Conservation (phyloP, 2,888 invertebrate genomes). For the Morpho deidamia region DNA sequence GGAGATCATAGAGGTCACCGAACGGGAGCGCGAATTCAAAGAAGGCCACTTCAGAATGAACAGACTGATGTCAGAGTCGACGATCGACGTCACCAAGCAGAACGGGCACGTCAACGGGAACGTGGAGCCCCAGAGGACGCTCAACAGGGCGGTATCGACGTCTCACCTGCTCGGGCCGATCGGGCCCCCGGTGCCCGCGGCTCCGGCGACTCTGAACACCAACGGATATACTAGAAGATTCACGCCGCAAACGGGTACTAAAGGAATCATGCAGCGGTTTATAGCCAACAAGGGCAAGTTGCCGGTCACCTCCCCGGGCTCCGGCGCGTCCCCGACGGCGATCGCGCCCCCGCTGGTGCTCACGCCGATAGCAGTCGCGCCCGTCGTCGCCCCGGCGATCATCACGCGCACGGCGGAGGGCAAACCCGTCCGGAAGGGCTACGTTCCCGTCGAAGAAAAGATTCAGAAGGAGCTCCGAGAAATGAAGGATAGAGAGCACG, state of each 20-base stretch:
- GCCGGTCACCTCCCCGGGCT: constrained; percentile 46
- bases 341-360: constrained; percentile 57
- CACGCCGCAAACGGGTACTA: constrained; percentile 81
- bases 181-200: constrained; percentile 52
- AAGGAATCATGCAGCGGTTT: constrained; percentile 91
- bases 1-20: constrained; percentile 92
- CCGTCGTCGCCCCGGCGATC: constrained; percentile 46
- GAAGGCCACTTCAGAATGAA: constrained; percentile 76
- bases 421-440: constrained; percentile 85
- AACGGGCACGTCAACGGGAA: constrained; percentile 64
- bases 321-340: constrained; percentile 46
- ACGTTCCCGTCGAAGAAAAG: constrained; percentile 91
- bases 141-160: constrained; percentile 66
- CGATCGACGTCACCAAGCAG: constrained; percentile 66
- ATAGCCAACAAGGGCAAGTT: constrained; percentile 88
- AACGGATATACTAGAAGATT: constrained; percentile 80
- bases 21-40: constrained; percentile 89
- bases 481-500: constrained; percentile 89
- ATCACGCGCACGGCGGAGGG: constrained; percentile 78
- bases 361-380: constrained; percentile 48
- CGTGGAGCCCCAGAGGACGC: constrained; percentile 42
- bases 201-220: constrained; percentile 54
- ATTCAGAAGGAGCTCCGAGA: constrained; percentile 92
- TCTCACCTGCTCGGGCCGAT: constrained; percentile 64
- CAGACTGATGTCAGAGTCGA: constrained; percentile 66